Evolutionary conservation across 2,113 vertebrate species (phyloP).

Genomic region (Epinephelus lanceolatus): DNA sequence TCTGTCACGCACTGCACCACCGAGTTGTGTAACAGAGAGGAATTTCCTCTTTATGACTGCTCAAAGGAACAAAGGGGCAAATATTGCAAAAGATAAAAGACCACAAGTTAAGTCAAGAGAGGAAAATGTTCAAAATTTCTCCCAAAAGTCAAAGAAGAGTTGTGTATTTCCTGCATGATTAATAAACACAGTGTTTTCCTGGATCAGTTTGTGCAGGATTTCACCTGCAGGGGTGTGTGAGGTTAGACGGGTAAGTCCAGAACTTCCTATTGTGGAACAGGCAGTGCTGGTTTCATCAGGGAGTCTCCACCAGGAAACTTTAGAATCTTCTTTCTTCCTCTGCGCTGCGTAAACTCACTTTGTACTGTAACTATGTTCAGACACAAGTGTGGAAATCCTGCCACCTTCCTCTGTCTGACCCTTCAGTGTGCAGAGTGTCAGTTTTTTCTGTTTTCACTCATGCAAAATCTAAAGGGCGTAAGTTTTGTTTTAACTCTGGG

Average conservation of each 20-base stretch:
- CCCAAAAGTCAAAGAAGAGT: neutral
- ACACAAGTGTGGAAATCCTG: slow-evolving; percentile 24
- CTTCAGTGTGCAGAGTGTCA: neutral
- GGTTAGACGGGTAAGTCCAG: slow-evolving; percentile 53
- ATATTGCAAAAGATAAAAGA: neutral
- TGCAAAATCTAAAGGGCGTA: too few species aligned
- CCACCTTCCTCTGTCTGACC: neutral
- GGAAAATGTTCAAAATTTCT: slow-evolving; percentile 14
- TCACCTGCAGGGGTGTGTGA: slow-evolving; percentile 8
- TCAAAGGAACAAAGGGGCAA: neutral
- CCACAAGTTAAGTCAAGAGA: neutral
- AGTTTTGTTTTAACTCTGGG: too few species aligned
- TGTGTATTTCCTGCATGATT: neutral
- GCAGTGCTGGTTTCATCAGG: slow-evolving; percentile 48
- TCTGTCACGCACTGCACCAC: slow-evolving; percentile 35
- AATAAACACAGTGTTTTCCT: slow-evolving; percentile 21
- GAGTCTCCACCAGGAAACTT: slow-evolving; percentile 64
- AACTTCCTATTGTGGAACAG: slow-evolving; percentile 15
- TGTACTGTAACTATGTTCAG: neutral
- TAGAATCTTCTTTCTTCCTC: slow-evolving; percentile 22
- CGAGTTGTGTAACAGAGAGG: slow-evolving; percentile 42
- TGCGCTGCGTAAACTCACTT: neutral
- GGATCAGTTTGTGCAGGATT: slow-evolving; percentile 21
- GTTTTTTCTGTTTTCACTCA: neutral
- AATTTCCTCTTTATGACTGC: slow-evolving; percentile 37